Conservation (phyloP, 2,797 vertebrate species). For the Ambastaia sidthimunki region DNA sequence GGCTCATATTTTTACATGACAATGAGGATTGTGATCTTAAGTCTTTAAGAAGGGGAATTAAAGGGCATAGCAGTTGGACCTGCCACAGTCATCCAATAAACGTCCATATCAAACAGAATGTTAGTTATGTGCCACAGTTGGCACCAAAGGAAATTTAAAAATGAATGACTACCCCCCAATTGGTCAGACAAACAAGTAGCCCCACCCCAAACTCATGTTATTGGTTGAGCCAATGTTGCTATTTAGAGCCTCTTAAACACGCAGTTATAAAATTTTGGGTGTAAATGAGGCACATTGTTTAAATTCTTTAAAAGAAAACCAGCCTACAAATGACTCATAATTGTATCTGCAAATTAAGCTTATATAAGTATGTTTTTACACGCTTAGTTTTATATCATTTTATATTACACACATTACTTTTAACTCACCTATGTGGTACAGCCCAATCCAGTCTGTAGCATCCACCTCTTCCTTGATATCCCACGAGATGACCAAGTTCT, state of each 20-base stretch:
- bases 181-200: too few relatives aligned
- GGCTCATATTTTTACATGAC: constrained; percentile 48
- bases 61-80: constrained; percentile 39
- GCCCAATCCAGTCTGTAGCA: constrained; percentile 97
- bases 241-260: not conserved
- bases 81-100: constrained; percentile 1
- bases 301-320: not conserved
- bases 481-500: constrained; percentile 97
- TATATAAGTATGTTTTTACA: not conserved
- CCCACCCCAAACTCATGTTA: too few relatives aligned
- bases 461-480: constrained; percentile 99
- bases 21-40: constrained; percentile 24
- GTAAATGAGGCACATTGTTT: not conserved
- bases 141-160: too few relatives aligned
- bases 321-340: not conserved
- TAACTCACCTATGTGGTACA: constrained; percentile 93
- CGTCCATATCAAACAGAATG: not conserved
- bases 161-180: too few relatives aligned
- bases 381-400: not conserved
- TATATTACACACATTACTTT: not conserved
- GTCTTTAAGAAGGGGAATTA: constrained; percentile 29
- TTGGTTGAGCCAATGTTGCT: too few relatives aligned
- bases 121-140: too few relatives aligned
- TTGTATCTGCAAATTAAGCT: not conserved
- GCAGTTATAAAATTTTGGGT: not conserved